Evolutionary conservation across 1,140 invertebrate species (phyloP), one percentile per base, ranked within the genome.

Genomic region (Drosophila guanche): DNA sequence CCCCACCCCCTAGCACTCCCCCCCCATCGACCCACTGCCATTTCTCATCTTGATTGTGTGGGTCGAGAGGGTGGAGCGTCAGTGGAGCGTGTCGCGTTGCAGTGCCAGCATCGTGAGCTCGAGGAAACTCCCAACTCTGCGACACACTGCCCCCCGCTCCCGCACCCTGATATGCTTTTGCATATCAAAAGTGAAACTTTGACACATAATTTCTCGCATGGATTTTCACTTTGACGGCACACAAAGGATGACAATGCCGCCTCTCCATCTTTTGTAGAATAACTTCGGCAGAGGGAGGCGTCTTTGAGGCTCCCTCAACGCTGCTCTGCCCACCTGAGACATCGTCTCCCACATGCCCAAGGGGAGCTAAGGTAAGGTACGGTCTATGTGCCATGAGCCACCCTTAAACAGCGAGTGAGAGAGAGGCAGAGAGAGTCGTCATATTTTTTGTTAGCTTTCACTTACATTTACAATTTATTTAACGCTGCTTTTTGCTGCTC

Each of bases 151-250:
- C 16, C n/a, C n/a, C n/a, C n/a, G n/a, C n/a, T n/a, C n/a, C n/a
- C n/a, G n/a, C n/a, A n/a, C n/a, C n/a, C n/a, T n/a, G n/a, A n/a
- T n/a, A n/a, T n/a, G 77, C 65, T 86, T 79, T 84, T 71, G 69
- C 81, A 86, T 86, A 78, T 86, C 81, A 86, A 86, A 86, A 86
- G 81, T 86, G 81, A 86, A 86, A 85, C 80, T 86, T 86, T 86
- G 81, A 86, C 81, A 86, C 81, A 86, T 86, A 85, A 85, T 85
- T 85, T 85, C 77, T 86, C 81, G 81, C 81, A 86, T 85, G 81
- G 81, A 85, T 85, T 85, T 86, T 81, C 74, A 86, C 77, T 86
- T 86, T 86, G 81, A 86, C 72, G 76, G 60, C 80, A 85, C 2
- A 37, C 73, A 79, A 85, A 79, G 80, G 80, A 76, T 78, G 80